phyloP scores from a whole-genome alignment of 1,140 invertebrate genomes.

The Drosophila ananassae region DNA sequence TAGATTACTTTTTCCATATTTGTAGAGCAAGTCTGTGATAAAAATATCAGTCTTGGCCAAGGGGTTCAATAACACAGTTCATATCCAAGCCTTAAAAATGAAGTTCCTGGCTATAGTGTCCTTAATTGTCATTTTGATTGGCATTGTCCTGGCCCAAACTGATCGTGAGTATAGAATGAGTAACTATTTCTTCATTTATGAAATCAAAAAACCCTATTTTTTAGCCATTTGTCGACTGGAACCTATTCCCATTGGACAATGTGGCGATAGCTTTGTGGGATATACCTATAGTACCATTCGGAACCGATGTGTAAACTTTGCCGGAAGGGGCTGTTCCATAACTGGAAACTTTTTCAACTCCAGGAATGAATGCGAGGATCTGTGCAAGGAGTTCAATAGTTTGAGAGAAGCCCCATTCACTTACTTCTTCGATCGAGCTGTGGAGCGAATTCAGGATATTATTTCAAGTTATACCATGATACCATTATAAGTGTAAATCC shows the following conservation, averaged over 20 bases:
- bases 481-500: background rate
- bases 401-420: background rate
- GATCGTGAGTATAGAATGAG: background rate
- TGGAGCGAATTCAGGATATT: background rate
- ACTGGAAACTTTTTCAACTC: background rate
- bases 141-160: background rate
- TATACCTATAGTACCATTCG: background rate
- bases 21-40: background rate
- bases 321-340: background rate
- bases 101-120: background rate
- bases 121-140: background rate
- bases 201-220: too few species aligned
- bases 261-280: background rate
- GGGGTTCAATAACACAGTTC: background rate
- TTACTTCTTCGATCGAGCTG: background rate
- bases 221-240: background rate
- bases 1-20: background rate
- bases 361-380: background rate
- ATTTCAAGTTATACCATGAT: background rate
- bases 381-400: background rate
- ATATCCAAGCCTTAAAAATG: background rate
- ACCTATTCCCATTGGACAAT: background rate
- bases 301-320: background rate
- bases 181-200: too few species aligned
- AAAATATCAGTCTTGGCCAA: background rate